phyloP scores from a whole-genome alignment of 2,113 vertebrate species.

The Melospiza melodia region DNA sequence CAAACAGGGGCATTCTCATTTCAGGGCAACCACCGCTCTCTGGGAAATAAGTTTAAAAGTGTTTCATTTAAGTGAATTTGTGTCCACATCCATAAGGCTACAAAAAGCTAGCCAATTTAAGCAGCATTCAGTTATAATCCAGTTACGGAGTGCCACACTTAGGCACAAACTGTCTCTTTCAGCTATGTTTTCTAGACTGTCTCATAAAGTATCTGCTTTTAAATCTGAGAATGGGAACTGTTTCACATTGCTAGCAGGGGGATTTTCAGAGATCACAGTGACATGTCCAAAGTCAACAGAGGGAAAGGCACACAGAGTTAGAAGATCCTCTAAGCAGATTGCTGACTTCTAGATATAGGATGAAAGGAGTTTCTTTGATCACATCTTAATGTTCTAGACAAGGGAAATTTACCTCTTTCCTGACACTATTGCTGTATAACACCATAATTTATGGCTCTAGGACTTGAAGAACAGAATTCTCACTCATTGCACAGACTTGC shows the following conservation, averaged over 20 bases:
- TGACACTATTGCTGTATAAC: not conserved
- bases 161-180: not conserved
- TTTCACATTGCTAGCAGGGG: not conserved
- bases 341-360: not conserved
- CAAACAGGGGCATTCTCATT: not conserved
- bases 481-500: not conserved
- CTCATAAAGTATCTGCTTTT: not conserved
- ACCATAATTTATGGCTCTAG: not conserved
- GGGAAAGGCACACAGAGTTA: not conserved
- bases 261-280: not conserved
- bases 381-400: rapidly evolving
- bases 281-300: not conserved
- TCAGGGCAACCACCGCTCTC: not conserved
- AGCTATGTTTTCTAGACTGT: not conserved
- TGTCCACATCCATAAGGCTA: not conserved
- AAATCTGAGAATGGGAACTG: not conserved
- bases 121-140: not conserved
- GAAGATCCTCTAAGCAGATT: not conserved
- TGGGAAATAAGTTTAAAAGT: not conserved
- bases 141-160: not conserved
- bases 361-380: not conserved
- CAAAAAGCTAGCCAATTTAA: not conserved
- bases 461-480: not conserved
- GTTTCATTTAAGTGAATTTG: not conserved
- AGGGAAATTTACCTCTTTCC: not conserved